Evolutionary conservation across 2,888 invertebrate species (phyloP).

Genomic region (Microctonus hyperodae): DNA sequence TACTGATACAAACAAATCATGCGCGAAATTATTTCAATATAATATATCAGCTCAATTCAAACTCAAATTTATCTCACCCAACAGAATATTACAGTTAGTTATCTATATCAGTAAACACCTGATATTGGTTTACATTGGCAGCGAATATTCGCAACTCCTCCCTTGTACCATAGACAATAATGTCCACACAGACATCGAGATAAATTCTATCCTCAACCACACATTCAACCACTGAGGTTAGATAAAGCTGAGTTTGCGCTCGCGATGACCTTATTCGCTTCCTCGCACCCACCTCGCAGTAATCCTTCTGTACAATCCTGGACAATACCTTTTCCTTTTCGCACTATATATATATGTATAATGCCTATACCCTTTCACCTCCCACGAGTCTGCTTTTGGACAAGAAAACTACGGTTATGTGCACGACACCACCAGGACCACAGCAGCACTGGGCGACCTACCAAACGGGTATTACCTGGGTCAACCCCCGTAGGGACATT

Average conservation of each 20-base stretch:
- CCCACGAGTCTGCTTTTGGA: conserved; percentile 29
- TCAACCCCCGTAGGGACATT: conserved; percentile 42
- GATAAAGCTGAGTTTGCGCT: conserved; percentile 35
- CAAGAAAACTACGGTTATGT: conserved; percentile 35
- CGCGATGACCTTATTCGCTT: conserved; percentile 44
- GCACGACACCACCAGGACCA: conserved; percentile 35
- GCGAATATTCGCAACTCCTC: conserved; percentile 32
- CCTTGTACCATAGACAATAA: conserved; percentile 18
- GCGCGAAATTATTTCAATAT: too few species aligned
- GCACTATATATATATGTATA: conserved; percentile 29
- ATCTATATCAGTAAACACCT: conserved; percentile 17
- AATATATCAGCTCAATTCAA: too few species aligned
- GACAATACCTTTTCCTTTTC: conserved; percentile 53
- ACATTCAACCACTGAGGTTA: not conserved
- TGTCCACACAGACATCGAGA: conserved; percentile 39
- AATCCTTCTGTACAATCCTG: conserved; percentile 55
- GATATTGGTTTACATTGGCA: conserved; percentile 10
- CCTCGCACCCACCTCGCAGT: conserved; percentile 38
- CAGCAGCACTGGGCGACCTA: conserved; percentile 40
- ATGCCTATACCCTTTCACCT: not conserved
- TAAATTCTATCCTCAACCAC: conserved; percentile 45
- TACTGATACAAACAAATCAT: too few species aligned
- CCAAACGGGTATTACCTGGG: conserved; percentile 45
- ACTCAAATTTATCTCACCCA: not conserved
- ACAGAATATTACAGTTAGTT: not conserved